Conservation (phyloP, 2,888 invertebrate genomes). For the Lutraria lutraria region DNA sequence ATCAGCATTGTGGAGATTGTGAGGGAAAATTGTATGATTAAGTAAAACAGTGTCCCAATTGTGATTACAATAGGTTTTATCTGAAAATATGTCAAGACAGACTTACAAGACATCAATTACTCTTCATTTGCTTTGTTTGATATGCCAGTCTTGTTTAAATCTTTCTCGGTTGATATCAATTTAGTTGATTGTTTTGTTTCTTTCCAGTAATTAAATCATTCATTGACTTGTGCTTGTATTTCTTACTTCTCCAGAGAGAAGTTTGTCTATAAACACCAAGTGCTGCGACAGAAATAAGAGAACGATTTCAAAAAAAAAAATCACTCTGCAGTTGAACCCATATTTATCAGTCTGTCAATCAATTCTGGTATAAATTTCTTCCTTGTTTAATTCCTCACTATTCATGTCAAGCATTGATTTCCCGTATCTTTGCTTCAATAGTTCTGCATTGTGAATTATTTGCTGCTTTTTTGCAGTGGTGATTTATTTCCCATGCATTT, state of each 20-base stretch:
- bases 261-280: neutral
- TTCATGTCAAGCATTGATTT: too few species aligned
- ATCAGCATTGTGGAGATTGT: neutral
- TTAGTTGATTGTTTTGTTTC: neutral
- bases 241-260: neutral
- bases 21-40: slow-evolving; percentile 4
- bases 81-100: slow-evolving; percentile 4
- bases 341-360: neutral
- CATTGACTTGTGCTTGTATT: neutral
- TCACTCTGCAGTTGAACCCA: too few species aligned
- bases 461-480: neutral
- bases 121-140: slow-evolving; percentile 12
- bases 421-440: neutral
- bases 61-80: neutral
- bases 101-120: slow-evolving; percentile 5
- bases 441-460: neutral
- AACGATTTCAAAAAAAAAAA: neutral
- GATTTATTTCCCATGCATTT: neutral
- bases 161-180: neutral
- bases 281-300: neutral
- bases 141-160: neutral
- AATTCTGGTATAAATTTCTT: neutral
- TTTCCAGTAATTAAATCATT: neutral
- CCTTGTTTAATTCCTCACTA: neutral
- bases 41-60: slow-evolving; percentile 6